A percentile compares a stretch with the other conserved stretches of the same genome.
These are phyloP conservation scores for Hydrozoanthus gracilis DNA, from an alignment of 92 coral and sea anemone species.

Conservation along the genomic window DNA sequence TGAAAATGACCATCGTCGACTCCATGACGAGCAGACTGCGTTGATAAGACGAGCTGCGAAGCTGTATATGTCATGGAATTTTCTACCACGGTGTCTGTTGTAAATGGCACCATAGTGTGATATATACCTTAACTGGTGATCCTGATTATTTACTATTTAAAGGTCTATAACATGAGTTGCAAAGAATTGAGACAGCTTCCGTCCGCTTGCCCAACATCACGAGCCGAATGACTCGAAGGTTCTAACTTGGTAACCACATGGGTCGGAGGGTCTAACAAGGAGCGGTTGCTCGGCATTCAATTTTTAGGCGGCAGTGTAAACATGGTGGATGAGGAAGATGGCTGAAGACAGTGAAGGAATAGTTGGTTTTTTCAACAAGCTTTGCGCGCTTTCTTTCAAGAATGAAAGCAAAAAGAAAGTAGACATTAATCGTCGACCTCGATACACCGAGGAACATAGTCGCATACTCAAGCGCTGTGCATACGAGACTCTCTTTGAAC, in stretches of 20 bases:
- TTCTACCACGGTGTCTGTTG: neutral
- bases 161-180: neutral
- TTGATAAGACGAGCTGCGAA: neutral
- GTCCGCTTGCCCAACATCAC: slow-evolving; percentile 29
- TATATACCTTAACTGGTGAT: neutral
- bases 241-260: slow-evolving; percentile 39
- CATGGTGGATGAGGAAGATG: slow-evolving; percentile 71
- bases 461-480: slow-evolving; percentile 61
- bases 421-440: slow-evolving; percentile 70
- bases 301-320: slow-evolving; percentile 38
- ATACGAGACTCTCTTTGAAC: slow-evolving; percentile 73
- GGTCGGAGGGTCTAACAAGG: neutral
- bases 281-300: slow-evolving; percentile 14
- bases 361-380: slow-evolving; percentile 69
- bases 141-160: neutral
- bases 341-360: slow-evolving; percentile 61
- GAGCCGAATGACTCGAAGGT: neutral
- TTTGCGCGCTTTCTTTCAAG: slow-evolving; percentile 78
- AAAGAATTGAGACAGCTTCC: neutral
- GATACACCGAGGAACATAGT: slow-evolving; percentile 63
- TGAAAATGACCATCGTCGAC: neutral
- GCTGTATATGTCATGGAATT: slow-evolving; percentile 21
- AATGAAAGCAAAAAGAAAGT: slow-evolving; percentile 65
- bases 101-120: slow-evolving; percentile 13
- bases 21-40: slow-evolving; percentile 7